A percentile compares a stretch with the other conserved stretches of the same genome.
These are phyloP conservation scores for Aeoliscus strigatus DNA, from an alignment of 2,797 vertebrate genomes.

Conservation along the genomic window DNA sequence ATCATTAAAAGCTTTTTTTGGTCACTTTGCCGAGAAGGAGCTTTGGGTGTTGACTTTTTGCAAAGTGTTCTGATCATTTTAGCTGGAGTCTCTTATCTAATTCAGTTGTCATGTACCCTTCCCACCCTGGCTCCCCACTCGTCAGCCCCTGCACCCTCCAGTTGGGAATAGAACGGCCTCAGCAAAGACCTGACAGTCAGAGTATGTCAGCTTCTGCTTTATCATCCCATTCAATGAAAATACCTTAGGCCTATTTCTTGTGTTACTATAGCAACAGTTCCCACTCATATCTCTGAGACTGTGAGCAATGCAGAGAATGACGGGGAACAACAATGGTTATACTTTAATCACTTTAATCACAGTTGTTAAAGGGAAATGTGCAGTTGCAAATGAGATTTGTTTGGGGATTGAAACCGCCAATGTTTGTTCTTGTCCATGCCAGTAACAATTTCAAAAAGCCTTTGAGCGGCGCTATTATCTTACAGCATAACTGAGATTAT, in stretches of 20 bases:
- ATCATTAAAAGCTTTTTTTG: slow-evolving; percentile 1
- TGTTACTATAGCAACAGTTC: slow-evolving; percentile 79
- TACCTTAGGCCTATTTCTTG: slow-evolving; percentile 51
- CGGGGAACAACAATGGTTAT: slow-evolving; percentile 28
- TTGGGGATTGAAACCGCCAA: too few species aligned
- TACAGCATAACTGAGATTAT: neutral
- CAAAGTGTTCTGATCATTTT: slow-evolving; percentile 3
- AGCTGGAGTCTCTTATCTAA: slow-evolving; percentile 22
- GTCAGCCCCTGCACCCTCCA: slow-evolving; percentile 4
- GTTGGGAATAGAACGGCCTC: slow-evolving; percentile 31
- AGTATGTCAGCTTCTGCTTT: slow-evolving; percentile 51
- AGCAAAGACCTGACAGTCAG: slow-evolving; percentile 38
- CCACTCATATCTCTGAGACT: slow-evolving; percentile 60
- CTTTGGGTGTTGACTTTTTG: neutral
- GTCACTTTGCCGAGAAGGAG: neutral
- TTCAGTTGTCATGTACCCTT: slow-evolving; percentile 16
- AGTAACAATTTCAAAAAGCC: neutral
- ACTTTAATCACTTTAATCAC: slow-evolving; percentile 32
- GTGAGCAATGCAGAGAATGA: slow-evolving; percentile 40
- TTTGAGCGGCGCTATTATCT: neutral
- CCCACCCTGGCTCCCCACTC: slow-evolving; percentile 7
- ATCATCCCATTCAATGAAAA: slow-evolving; percentile 57
- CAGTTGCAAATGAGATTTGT: neutral
- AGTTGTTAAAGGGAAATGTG: neutral
- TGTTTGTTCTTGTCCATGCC: too few species aligned